These are phyloP conservation scores for Drosophila mauritiana DNA, from an alignment of 1,140 invertebrate species.

Conservation along the genomic window DNA sequence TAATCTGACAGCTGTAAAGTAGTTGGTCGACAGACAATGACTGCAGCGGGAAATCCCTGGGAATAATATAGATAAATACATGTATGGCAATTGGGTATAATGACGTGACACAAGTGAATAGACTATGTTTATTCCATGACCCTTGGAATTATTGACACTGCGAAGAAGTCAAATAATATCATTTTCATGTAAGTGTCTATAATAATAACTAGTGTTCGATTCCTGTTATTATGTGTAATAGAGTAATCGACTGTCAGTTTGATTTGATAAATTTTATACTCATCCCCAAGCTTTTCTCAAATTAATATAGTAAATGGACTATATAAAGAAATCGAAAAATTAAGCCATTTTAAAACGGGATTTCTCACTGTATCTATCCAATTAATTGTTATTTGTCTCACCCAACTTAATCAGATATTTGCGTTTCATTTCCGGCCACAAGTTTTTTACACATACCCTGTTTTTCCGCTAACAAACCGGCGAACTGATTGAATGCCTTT, in stretches of 20 bases:
- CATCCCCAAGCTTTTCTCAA: not conserved
- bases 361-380: too few relatives aligned
- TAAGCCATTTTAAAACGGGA: not conserved
- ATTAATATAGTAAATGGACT: not conserved
- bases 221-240: not conserved
- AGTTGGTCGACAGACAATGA: constrained; percentile 25
- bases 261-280: not conserved
- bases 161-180: not conserved
- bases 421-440: not conserved
- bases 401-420: constrained; percentile 19
- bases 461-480: not conserved
- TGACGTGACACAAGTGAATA: constrained; percentile 1
- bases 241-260: not conserved
- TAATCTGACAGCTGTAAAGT: constrained; percentile 43
- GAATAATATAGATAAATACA: constrained; percentile 9
- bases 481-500: constrained; percentile 39
- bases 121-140: not conserved
- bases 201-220: too few relatives aligned
- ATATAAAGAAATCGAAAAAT: not conserved
- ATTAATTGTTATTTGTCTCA: not conserved
- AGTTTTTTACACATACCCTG: not conserved
- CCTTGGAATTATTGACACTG: constrained; percentile 3
- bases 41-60: constrained; percentile 16
- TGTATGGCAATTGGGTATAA: constrained; percentile 18
- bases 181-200: not conserved